These are phyloP conservation scores for Leptobrachium leishanense DNA, from an alignment of 2,113 vertebrate species.

Conservation along the genomic window DNA sequence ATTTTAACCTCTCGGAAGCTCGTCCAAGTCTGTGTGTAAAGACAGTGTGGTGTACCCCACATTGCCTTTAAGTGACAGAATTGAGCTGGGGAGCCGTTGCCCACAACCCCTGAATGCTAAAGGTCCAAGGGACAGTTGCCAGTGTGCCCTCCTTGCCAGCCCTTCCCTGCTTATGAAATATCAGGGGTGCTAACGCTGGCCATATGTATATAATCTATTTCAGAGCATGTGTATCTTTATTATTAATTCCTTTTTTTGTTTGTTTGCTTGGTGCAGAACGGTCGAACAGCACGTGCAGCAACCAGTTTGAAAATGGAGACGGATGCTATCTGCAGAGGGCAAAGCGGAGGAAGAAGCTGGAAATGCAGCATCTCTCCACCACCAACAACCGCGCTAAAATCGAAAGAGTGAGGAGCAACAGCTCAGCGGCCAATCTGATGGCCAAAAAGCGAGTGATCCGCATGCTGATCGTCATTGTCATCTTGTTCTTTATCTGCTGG, in stretches of 20 bases:
- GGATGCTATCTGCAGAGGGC: slow-evolving; percentile 85
- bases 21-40: too few relatives aligned
- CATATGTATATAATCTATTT: too few relatives aligned
- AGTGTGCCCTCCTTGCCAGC: too few relatives aligned
- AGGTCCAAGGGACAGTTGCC: too few relatives aligned
- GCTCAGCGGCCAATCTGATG: slow-evolving; percentile 82
- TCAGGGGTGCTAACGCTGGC: too few relatives aligned
- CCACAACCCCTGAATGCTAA: too few relatives aligned
- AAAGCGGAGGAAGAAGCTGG: slow-evolving; percentile 65
- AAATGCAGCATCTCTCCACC: slow-evolving; percentile 61
- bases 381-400: slow-evolving; percentile 50
- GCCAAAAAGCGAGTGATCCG: slow-evolving; percentile 96
- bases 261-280: slow-evolving; percentile 63
- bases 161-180: too few relatives aligned
- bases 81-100: too few relatives aligned
- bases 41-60: too few relatives aligned
- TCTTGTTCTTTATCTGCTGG: slow-evolving; percentile 96
- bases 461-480: slow-evolving; percentile 94
- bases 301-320: slow-evolving; percentile 74
- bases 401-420: slow-evolving; percentile 74
- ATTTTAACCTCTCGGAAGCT: too few relatives aligned
- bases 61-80: too few relatives aligned
- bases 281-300: slow-evolving; percentile 66
- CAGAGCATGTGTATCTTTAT: neutral
- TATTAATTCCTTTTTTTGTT: neutral